These are phyloP conservation scores for Naso thynnoides DNA, from an alignment of 2,797 vertebrate species.

Conservation along the genomic window DNA sequence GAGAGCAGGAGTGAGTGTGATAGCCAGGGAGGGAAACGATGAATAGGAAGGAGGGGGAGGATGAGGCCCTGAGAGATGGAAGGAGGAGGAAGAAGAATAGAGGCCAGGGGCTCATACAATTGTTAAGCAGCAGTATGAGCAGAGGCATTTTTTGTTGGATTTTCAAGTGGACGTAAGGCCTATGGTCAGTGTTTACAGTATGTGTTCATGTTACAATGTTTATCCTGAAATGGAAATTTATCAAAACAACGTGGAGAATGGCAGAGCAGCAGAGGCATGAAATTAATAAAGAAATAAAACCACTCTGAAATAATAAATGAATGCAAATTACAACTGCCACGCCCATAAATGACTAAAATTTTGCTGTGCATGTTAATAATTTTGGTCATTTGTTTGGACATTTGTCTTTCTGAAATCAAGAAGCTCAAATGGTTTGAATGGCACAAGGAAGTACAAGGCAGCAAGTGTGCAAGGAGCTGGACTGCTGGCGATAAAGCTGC, in stretches of 20 bases:
- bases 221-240: not conserved
- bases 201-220: not conserved
- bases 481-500: constrained; percentile 10
- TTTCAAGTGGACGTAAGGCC: not conserved
- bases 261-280: not conserved
- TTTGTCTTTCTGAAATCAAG: not conserved
- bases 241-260: not conserved
- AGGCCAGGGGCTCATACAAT: constrained; percentile 18
- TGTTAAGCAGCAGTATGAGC: constrained; percentile 17
- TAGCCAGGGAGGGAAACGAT: not conserved
- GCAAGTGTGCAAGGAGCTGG: not conserved
- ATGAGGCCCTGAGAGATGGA: not conserved
- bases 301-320: not conserved
- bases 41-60: not conserved
- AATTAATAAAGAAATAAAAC: not conserved
- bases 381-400: not conserved
- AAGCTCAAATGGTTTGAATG: not conserved
- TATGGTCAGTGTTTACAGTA: not conserved
- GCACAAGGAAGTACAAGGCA: not conserved
- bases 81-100: constrained; percentile 4
- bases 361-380: not conserved
- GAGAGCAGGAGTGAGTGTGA: constrained; percentile 22
- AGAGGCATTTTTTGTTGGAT: constrained; percentile 17
- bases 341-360: not conserved
- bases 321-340: not conserved